phyloP scores from a whole-genome alignment of 2,888 invertebrate species.

The Lasioglossum malachurum region DNA sequence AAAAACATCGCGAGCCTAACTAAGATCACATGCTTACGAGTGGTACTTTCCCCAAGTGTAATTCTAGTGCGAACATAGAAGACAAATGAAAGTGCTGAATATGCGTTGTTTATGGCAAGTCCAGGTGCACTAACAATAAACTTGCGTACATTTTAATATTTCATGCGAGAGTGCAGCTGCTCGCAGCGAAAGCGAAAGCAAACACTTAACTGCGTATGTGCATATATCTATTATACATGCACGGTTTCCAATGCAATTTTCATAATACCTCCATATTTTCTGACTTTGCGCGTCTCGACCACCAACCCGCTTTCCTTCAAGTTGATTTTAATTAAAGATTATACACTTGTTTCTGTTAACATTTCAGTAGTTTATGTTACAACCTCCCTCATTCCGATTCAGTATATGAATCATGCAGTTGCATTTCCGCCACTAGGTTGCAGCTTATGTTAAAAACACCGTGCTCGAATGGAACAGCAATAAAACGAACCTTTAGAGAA shows the following conservation, averaged over 20 bases:
- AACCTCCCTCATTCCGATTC: background rate
- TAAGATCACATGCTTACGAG: background rate
- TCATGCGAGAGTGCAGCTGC: constrained; percentile 6
- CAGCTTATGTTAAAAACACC: background rate
- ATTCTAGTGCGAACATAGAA: constrained; percentile 8
- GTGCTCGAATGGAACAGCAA: too few species aligned
- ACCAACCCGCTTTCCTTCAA: background rate
- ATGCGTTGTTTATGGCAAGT: constrained; percentile 3
- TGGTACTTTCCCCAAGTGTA: constrained; percentile 13
- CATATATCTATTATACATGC: constrained; percentile 7
- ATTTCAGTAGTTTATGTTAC: background rate
- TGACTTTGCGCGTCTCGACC: background rate
- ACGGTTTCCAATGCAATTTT: constrained; percentile 37
- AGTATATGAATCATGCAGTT: background rate
- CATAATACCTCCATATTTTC: constrained; percentile 39
- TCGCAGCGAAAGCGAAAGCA: constrained; percentile 14
- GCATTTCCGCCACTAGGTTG: background rate
- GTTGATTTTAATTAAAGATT: background rate
- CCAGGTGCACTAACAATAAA: constrained; percentile 16
- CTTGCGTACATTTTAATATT: constrained; percentile 10
- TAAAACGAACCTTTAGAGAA: background rate
- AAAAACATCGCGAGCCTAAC: background rate
- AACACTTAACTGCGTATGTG: background rate
- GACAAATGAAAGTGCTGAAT: constrained; percentile 30
- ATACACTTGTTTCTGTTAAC: background rate